Percentiles rank a stretch among this genome's conserved stretches.
Evolutionary conservation across 2,888 invertebrate species (phyloP).

Genomic region (Dermolepida albohirtum): DNA sequence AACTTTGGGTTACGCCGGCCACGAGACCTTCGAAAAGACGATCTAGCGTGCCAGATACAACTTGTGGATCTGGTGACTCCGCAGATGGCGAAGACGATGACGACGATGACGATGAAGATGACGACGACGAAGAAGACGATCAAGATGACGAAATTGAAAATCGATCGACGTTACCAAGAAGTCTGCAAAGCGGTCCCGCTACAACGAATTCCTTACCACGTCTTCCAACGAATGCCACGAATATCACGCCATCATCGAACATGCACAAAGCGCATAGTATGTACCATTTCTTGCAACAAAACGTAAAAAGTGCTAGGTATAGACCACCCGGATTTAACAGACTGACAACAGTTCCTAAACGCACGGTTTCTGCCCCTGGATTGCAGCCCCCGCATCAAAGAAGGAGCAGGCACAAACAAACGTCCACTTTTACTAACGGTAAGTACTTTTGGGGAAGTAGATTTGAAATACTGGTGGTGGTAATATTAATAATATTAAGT

Average conservation of each 20-base stretch:
- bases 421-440: conserved; percentile 68
- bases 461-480: conserved; percentile 3
- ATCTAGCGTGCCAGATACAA: conserved; percentile 72
- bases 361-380: conserved; percentile 82
- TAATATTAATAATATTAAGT: background rate
- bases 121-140: conserved; percentile 67
- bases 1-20: conserved; percentile 62
- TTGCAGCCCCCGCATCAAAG: conserved; percentile 75
- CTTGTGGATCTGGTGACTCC: conserved; percentile 66
- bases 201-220: conserved; percentile 84
- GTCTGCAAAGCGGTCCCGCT: conserved; percentile 70
- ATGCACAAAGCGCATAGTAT: conserved; percentile 76
- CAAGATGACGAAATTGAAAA: conserved; percentile 61
- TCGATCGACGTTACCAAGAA: conserved; percentile 74
- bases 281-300: conserved; percentile 70
- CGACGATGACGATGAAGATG: conserved; percentile 68
- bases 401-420: conserved; percentile 66
- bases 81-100: conserved; percentile 70
- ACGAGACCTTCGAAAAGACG: conserved; percentile 62
- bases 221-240: conserved; percentile 70
- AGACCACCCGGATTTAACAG: conserved; percentile 85
- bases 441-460: conserved; percentile 62
- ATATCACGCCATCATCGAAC: conserved; percentile 47
- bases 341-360: conserved; percentile 71
- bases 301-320: conserved; percentile 88